phyloP scores from a whole-genome alignment of 2,113 vertebrate genomes.

The Cinclus mexicanus region DNA sequence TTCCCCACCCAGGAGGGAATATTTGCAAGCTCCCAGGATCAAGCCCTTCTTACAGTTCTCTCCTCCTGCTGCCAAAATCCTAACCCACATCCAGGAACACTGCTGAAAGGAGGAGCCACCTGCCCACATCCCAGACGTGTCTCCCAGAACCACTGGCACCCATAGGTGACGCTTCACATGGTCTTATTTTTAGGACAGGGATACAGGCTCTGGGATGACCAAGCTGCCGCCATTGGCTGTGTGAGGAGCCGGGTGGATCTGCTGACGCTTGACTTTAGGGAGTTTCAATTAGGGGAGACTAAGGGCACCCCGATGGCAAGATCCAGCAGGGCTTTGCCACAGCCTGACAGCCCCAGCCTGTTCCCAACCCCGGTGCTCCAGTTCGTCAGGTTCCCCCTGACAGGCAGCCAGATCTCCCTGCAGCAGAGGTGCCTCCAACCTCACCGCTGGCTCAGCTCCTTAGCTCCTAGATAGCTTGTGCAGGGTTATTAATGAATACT shows the following conservation, averaged over 20 bases:
- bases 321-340: not conserved
- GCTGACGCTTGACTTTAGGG: not conserved
- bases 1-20: not conserved
- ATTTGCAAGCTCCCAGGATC: not conserved
- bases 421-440: not conserved
- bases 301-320: not conserved
- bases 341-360: not conserved
- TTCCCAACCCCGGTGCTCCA: not conserved
- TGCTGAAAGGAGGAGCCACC: not conserved
- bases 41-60: not conserved
- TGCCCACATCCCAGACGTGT: not conserved
- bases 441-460: not conserved
- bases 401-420: not conserved
- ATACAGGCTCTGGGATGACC: not conserved
- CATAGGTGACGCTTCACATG: not conserved
- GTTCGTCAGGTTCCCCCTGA: conserved; percentile 36
- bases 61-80: not conserved
- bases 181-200: not conserved
- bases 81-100: not conserved
- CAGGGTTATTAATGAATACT: not conserved
- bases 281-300: not conserved
- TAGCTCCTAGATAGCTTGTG: not conserved
- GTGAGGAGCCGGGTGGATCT: not conserved
- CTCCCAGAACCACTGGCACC: not conserved
- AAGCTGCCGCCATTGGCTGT: not conserved